phyloP scores from a whole-genome alignment of 2,797 vertebrate genomes.

The Cyclura pinguis region DNA sequence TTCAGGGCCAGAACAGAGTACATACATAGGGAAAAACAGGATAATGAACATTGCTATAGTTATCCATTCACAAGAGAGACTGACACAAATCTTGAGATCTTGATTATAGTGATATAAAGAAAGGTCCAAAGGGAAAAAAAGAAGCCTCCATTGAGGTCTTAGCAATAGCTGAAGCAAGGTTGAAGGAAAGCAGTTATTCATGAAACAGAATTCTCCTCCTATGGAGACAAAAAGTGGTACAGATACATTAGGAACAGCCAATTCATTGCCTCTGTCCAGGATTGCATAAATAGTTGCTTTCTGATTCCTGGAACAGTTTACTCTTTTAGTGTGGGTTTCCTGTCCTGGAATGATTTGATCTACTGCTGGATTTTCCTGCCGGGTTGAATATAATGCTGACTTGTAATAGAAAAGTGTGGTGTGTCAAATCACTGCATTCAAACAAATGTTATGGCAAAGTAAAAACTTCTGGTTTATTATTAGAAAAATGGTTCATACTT shows the following conservation, averaged over 20 bases:
- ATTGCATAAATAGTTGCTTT: not conserved
- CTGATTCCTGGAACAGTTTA: not conserved
- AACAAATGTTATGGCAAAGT: not conserved
- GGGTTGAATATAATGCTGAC: not conserved
- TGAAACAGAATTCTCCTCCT: not conserved
- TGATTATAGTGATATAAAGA: not conserved
- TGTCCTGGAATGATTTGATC: not conserved
- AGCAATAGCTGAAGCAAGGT: not conserved
- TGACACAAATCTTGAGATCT: not conserved
- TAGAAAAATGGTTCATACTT: not conserved
- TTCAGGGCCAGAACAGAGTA: not conserved
- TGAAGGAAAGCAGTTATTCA: not conserved
- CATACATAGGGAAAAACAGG: not conserved
- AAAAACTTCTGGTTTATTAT: not conserved
- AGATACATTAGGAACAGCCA: not conserved
- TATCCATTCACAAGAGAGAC: not conserved
- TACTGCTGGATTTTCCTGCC: conserved; percentile 8
- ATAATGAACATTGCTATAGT: not conserved
- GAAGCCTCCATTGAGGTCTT: not conserved
- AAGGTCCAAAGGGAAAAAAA: not conserved
- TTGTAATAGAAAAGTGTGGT: conserved; percentile 11
- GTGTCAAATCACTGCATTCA: not conserved
- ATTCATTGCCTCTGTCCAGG: not conserved
- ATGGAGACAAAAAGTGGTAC: not conserved
- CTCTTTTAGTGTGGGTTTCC: not conserved